A percentile compares a stretch with the other conserved stretches of the same genome.
Conservation (phyloP, 2,888 invertebrate genomes). For the Rhaphigaster nebulosa region DNA sequence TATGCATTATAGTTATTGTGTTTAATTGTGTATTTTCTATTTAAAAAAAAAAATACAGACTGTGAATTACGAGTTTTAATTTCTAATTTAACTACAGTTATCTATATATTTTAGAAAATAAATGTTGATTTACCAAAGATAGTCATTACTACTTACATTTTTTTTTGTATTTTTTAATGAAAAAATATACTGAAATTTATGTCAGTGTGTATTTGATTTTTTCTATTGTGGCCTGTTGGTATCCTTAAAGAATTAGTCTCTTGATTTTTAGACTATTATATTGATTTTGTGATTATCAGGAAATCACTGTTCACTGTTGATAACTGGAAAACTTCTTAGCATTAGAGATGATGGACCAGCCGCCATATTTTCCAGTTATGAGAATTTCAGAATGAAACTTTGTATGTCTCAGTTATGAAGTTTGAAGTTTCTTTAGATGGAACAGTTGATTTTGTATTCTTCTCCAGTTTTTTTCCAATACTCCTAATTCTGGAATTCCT, state of each 20-base stretch:
- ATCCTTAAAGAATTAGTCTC: neutral
- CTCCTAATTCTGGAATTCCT: too few species aligned
- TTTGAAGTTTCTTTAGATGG: too few species aligned
- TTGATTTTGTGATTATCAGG: too few species aligned
- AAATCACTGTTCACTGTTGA: too few species aligned
- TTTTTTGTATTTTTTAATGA: neutral
- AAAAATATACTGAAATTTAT: slow-evolving; percentile 3
- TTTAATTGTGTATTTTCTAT: neutral
- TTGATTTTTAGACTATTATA: too few species aligned
- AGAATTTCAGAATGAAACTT: too few species aligned
- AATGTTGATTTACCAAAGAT: neutral
- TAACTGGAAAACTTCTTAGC: too few species aligned
- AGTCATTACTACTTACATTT: neutral
- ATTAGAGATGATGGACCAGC: too few species aligned
- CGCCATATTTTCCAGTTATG: too few species aligned
- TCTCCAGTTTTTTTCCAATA: too few species aligned
- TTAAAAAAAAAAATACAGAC: neutral
- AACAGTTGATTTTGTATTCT: too few species aligned
- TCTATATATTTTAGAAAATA: neutral
- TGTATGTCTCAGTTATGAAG: too few species aligned
- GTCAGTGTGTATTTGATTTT: neutral
- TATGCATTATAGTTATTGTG: neutral
- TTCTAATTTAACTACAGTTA: neutral
- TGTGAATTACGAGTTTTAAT: neutral
- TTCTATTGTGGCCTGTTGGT: neutral